Evolutionary conservation across 2,888 invertebrate genomes (phyloP).

Genomic region (Hirtodrosophila cameraria): DNA sequence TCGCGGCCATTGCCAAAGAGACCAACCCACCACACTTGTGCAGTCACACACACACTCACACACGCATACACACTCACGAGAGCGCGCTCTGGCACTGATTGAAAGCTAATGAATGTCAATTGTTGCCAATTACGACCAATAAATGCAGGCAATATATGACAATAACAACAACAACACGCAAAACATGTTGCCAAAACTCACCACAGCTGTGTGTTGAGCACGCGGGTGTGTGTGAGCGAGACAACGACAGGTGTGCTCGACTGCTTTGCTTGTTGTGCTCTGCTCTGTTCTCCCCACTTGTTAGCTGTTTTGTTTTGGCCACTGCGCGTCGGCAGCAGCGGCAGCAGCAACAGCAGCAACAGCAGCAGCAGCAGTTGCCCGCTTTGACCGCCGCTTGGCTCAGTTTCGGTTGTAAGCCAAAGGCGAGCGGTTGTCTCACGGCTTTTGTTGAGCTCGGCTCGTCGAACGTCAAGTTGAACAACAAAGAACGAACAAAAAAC

Average conservation of each 20-base stretch:
- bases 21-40: conserved; percentile 53
- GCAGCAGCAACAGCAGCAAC: conserved; percentile 28
- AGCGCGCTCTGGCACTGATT: conserved; percentile 63
- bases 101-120: conserved; percentile 82
- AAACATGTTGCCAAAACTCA: conserved; percentile 37
- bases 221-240: conserved; percentile 60
- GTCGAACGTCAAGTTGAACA: conserved; percentile 10
- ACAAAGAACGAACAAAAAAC: conserved; percentile 1
- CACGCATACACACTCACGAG: background rate
- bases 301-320: conserved; percentile 32
- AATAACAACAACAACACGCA: conserved; percentile 42
- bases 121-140: conserved; percentile 82
- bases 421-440: conserved; percentile 73
- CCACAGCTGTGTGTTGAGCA: conserved; percentile 27
- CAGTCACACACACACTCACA: background rate
- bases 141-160: conserved; percentile 74
- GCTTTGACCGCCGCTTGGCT: conserved; percentile 41
- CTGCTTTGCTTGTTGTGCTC: conserved; percentile 44
- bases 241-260: conserved; percentile 69
- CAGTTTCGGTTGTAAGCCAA: conserved; percentile 81
- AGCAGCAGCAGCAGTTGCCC: conserved; percentile 35
- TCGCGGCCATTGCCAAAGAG: conserved; percentile 61
- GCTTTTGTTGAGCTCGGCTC: conserved; percentile 56
- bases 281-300: conserved; percentile 33
- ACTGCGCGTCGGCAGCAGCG: conserved; percentile 18